phyloP scores from a whole-genome alignment of 2,113 vertebrate species.

The Phrynocephalus versicolor region DNA sequence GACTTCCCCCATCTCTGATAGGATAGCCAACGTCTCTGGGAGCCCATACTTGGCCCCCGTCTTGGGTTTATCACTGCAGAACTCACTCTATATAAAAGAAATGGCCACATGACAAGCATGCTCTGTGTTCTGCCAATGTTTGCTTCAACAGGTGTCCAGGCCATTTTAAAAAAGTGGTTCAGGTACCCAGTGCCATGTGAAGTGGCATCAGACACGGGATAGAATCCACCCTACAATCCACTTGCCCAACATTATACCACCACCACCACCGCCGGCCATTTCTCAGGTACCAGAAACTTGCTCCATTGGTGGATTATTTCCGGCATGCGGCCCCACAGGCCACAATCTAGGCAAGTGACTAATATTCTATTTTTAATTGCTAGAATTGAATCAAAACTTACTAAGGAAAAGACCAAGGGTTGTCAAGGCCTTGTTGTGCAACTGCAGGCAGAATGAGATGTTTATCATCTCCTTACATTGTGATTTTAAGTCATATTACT shows the following conservation, averaged over 20 bases:
- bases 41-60: constrained; percentile 93
- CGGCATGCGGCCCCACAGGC: too few relatives aligned
- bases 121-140: background rate
- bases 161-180: background rate
- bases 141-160: background rate
- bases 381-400: background rate
- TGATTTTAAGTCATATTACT: background rate
- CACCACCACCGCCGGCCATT: background rate
- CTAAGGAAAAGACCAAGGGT: background rate
- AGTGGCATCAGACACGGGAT: background rate
- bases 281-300: background rate
- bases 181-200: background rate
- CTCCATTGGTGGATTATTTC: background rate
- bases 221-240: background rate
- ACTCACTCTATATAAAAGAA: constrained; percentile 85
- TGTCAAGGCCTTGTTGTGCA: background rate
- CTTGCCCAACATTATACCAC: background rate
- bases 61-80: constrained; percentile 98
- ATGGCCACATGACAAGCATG: background rate
- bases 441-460: background rate
- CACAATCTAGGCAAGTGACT: too few relatives aligned
- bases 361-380: background rate
- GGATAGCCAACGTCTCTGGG: constrained; percentile 90
- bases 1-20: constrained; percentile 98
- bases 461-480: background rate